These are phyloP conservation scores for Patella ulyssiponensis DNA, from an alignment of 2,888 invertebrate species.

Conservation along the genomic window DNA sequence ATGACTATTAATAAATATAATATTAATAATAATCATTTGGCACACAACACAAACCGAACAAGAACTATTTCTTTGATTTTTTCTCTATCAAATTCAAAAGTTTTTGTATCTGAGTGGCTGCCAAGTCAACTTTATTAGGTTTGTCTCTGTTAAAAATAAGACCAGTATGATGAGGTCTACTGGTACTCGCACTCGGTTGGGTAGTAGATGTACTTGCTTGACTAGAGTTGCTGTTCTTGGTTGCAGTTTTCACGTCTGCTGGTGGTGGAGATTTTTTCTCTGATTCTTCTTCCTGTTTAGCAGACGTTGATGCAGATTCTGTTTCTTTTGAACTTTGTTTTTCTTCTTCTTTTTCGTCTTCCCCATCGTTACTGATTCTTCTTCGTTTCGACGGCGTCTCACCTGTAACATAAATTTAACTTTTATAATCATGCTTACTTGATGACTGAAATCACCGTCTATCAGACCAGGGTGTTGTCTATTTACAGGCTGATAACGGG, in stretches of 20 bases:
- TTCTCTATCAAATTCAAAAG: constrained; percentile 38
- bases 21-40: neutral
- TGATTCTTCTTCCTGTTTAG: constrained; percentile 18
- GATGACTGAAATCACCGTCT: too few relatives aligned
- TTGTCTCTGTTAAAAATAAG: constrained; percentile 41
- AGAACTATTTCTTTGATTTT: constrained; percentile 9
- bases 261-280: constrained; percentile 13
- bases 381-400: constrained; percentile 55
- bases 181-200: constrained; percentile 24
- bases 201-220: constrained; percentile 15
- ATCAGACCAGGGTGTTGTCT: too few relatives aligned
- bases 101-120: constrained; percentile 61
- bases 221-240: constrained; percentile 13
- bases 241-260: neutral
- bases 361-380: constrained; percentile 32
- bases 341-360: constrained; percentile 30
- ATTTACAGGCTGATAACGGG: too few relatives aligned
- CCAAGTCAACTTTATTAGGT: constrained; percentile 56
- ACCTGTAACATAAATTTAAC: constrained; percentile 28
- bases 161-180: neutral
- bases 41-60: neutral
- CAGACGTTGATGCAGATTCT: constrained; percentile 11
- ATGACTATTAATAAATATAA: too few relatives aligned
- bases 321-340: constrained; percentile 27
- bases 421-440: too few relatives aligned